These are phyloP conservation scores for Unio delphinus DNA, from an alignment of 2,888 invertebrate species.

Conservation along the genomic window DNA sequence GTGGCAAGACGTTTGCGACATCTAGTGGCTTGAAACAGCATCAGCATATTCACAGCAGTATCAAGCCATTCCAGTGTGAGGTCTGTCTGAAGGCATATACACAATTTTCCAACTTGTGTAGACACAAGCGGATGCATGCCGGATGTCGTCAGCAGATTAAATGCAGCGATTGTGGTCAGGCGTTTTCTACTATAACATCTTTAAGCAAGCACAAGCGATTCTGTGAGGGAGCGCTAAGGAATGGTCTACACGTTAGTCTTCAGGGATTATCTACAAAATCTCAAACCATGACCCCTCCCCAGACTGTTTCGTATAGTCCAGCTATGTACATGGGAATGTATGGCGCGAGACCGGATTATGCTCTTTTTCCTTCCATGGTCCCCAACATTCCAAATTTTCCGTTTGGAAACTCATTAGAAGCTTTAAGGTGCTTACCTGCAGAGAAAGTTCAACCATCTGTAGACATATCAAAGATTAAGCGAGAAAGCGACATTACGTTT, in stretches of 20 bases:
- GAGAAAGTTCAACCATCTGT: slow-evolving; percentile 11
- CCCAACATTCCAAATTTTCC: slow-evolving; percentile 36
- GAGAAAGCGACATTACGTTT: no score
- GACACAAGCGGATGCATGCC: slow-evolving; percentile 98
- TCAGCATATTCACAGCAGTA: slow-evolving; percentile 97
- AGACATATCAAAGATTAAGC: not conserved
- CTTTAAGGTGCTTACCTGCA: slow-evolving; percentile 26
- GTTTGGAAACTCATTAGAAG: slow-evolving; percentile 29
- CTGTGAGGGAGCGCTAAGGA: slow-evolving; percentile 83
- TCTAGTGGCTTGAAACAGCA: slow-evolving; percentile 98
- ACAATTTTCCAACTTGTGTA: slow-evolving; percentile 98
- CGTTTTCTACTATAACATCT: slow-evolving; percentile 91
- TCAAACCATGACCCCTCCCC: slow-evolving; percentile 9
- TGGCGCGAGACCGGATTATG: slow-evolving; percentile 46
- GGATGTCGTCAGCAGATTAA: slow-evolving; percentile 93
- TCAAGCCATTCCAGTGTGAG: slow-evolving; percentile 95
- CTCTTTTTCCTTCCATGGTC: slow-evolving; percentile 51
- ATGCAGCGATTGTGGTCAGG: slow-evolving; percentile 93
- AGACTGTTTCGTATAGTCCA: slow-evolving; percentile 31
- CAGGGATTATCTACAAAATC: slow-evolving; percentile 23
- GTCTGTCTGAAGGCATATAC: slow-evolving; percentile 95
- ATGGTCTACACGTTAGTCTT: slow-evolving; percentile 50
- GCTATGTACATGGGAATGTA: slow-evolving; percentile 53
- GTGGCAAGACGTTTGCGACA: slow-evolving; percentile 98
- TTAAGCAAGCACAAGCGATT: slow-evolving; percentile 96